Evolutionary conservation across 2,113 vertebrate genomes (phyloP).

Genomic region (Noturus placidus): DNA sequence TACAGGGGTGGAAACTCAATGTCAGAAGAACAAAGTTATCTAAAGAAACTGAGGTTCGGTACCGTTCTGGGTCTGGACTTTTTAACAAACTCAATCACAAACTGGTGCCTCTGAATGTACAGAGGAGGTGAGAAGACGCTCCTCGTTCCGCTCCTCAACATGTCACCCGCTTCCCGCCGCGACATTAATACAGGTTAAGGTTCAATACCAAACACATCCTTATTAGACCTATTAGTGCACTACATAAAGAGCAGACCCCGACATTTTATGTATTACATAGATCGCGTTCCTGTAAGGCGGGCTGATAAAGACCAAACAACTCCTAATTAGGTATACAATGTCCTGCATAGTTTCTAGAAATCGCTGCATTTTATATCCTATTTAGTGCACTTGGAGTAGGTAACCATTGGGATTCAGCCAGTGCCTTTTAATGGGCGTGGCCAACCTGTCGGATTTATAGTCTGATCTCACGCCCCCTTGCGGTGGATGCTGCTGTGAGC

Average conservation of each 20-base stretch:
- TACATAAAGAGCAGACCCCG: background rate
- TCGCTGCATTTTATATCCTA: too few species aligned
- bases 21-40: background rate
- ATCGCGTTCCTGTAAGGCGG: too few species aligned
- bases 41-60: conserved; percentile 25
- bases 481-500: too few species aligned
- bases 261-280: too few species aligned
- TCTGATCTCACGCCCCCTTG: too few species aligned
- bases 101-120: conserved; percentile 81
- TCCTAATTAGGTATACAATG: too few species aligned
- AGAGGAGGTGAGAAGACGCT: conserved; percentile 80
- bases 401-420: too few species aligned
- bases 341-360: too few species aligned
- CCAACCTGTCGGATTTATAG: too few species aligned
- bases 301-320: too few species aligned
- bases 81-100: conserved; percentile 81
- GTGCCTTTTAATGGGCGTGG: too few species aligned
- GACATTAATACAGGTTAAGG: background rate
- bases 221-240: background rate
- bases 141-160: background rate
- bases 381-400: too few species aligned
- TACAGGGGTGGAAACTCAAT: background rate
- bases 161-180: background rate
- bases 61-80: conserved; percentile 83
- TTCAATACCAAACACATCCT: background rate